phyloP scores from a whole-genome alignment of 2,113 vertebrate genomes.

The Rhabdornis inornatus region DNA sequence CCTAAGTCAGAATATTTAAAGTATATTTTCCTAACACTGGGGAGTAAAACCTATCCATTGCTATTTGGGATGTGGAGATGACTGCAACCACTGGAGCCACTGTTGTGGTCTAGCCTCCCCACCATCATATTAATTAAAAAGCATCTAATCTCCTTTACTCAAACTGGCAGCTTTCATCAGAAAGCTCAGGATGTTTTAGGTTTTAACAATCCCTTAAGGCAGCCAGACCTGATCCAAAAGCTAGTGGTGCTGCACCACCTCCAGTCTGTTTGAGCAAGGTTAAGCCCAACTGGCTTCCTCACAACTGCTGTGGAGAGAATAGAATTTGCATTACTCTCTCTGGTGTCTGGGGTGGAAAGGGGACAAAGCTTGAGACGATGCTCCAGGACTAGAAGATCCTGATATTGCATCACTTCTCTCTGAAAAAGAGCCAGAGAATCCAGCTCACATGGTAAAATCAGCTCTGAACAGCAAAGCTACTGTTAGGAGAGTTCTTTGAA shows the following conservation, averaged over 20 bases:
- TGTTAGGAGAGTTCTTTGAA: background rate
- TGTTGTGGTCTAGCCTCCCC: background rate
- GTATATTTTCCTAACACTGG: background rate
- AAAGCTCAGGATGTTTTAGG: background rate
- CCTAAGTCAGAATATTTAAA: background rate
- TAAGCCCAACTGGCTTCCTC: background rate
- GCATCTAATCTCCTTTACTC: background rate
- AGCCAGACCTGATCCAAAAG: background rate
- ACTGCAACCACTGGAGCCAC: background rate
- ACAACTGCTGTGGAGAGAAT: background rate
- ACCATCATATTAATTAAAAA: background rate
- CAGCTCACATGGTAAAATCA: background rate
- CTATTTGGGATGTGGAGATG: background rate
- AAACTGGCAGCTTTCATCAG: background rate
- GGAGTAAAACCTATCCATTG: background rate
- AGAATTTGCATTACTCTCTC: too few relatives aligned
- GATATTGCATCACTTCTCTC: background rate
- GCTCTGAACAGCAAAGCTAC: background rate
- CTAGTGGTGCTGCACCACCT: background rate
- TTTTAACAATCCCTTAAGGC: background rate
- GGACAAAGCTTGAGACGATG: background rate
- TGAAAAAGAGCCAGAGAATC: background rate
- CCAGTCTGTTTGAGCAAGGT: rapidly evolving
- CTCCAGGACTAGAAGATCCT: background rate
- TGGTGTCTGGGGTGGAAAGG: background rate